Evolutionary conservation across 2,888 invertebrate genomes (phyloP), one percentile per base, ranked within the genome.

Genomic region (Hipparchia semele): DNA sequence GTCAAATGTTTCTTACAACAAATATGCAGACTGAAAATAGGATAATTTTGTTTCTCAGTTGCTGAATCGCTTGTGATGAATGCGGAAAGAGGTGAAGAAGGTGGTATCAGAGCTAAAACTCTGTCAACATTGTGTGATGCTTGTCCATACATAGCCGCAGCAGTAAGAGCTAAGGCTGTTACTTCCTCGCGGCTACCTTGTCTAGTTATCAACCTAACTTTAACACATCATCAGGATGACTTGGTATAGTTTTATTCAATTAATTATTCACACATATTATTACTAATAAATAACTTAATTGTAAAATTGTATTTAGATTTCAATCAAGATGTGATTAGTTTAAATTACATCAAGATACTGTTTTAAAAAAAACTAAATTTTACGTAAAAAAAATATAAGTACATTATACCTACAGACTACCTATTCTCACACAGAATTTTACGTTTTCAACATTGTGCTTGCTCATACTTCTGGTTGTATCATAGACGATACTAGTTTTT

Each of bases 181-280:
- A 97, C 98, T 83, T 95, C 97, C 70, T 97, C 98, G 80, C 95
- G 98, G 75, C 96, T 99, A 95, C 99, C 99, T 4, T 98, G 98
- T 0, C 92, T 99, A 70, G 97, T 98, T 74, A 96, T 99, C 12
- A 96, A 96, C 70, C 92, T 99, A 51, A 98, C 98, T 54, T 91
- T 99, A 51, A 96, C 95, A 66, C 89, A 94, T 78, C 95, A 95
- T 83, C 94, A 95, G 79, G 91, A 95, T 85, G 95, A 95, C 81
- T 88, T 95, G 91, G 95, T 95, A 87, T 86, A 39, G 62, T 23
- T 73, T 62, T 56, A 54, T 68, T 61, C 58, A 65, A 9, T 9
- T 39, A 39, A 23, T 23, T 58, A 23, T 5, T 49, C 49, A 9
- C n/a, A 23, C 23, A 23, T 23, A 23, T 46, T 73, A 75, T 68